Evolutionary conservation across 2,797 vertebrate species (phyloP), one percentile per base, ranked within the genome.

Genomic region (Lophotriccus pileatus): DNA sequence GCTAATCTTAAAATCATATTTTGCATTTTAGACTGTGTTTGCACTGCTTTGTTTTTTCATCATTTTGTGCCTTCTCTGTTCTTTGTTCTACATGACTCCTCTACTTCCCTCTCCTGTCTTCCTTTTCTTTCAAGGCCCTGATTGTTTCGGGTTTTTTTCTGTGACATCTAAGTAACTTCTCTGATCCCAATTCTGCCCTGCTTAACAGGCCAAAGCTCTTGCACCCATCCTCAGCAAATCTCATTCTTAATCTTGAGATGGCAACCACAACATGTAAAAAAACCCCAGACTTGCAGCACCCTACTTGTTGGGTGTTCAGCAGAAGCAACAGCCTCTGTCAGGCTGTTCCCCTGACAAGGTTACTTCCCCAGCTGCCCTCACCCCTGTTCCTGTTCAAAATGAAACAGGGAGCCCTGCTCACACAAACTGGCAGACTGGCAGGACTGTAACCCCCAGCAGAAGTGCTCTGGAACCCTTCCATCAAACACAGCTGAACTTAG

Each of bases 391-490:
- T 58, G 19, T 64, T 64, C 60, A 5, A n/a, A 63, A 32, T 0
- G 1, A 50, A 66, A 50, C 19, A 75, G 39, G 32, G 14, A 70
- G 7, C 32, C 34, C 10, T 1, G 1, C 25, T 76, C 44, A 41
- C 66, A 80, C 18, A 27, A 30, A 36, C 30, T 7, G 9, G 17
- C 17, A 39, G 22, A 46, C 36, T 1, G 1, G 23, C n/a, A 49
- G 36, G 30, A 58, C 39, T 52, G 34, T 41, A 82, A 74, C 2
- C 9, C 10, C 10, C 36, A 34, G 78, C 70, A 89, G 32, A 34
- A 83, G 44, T 7, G 20, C n/a, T 69, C 0, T 0, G 37, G 17
- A 34, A 5, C 39, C 59, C 39, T 80, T 63, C 28, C 4, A 1
- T 32, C 34, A 41, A 10, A 7, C 64, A 63, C 25, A 63, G 44